A percentile compares a stretch with the other conserved stretches of the same genome.
These are phyloP conservation scores for Xenopus laevis DNA, from an alignment of 2,113 vertebrate genomes.

Conservation along the genomic window DNA sequence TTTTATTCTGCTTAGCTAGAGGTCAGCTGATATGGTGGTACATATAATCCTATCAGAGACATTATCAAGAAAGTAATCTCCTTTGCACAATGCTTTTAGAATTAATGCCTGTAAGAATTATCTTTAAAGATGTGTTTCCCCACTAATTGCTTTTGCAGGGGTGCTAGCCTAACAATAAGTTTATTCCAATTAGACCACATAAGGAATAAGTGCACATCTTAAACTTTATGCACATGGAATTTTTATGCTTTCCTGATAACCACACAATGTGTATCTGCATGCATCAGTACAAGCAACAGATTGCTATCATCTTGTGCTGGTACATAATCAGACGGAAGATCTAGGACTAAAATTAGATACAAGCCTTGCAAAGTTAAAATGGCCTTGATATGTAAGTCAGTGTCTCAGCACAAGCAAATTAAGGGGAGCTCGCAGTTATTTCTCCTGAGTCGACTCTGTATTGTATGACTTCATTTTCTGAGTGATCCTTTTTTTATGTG, in stretches of 20 bases:
- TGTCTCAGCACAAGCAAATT: neutral
- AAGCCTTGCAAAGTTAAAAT: too few species aligned
- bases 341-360: neutral
- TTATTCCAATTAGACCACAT: conserved; percentile 34
- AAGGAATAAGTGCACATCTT: conserved; percentile 4
- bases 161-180: conserved; percentile 29
- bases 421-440: too few species aligned
- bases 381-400: too few species aligned
- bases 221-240: neutral
- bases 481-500: too few species aligned
- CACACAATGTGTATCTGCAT: neutral
- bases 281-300: neutral
- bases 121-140: conserved; percentile 35
- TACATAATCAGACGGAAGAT: neutral
- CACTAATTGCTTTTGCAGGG: conserved; percentile 41
- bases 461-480: too few species aligned
- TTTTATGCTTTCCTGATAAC: conserved; percentile 10
- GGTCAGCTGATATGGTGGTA: conserved; percentile 32
- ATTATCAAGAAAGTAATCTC: conserved; percentile 37
- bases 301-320: neutral
- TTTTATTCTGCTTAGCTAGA: conserved; percentile 32
- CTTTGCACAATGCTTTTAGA: conserved; percentile 18
- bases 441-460: too few species aligned
- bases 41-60: conserved; percentile 35
- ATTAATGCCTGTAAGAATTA: conserved; percentile 38